Evolutionary conservation across 2,888 invertebrate genomes (phyloP), one percentile per base, ranked within the genome.

Genomic region (Dysmachus trigonus): DNA sequence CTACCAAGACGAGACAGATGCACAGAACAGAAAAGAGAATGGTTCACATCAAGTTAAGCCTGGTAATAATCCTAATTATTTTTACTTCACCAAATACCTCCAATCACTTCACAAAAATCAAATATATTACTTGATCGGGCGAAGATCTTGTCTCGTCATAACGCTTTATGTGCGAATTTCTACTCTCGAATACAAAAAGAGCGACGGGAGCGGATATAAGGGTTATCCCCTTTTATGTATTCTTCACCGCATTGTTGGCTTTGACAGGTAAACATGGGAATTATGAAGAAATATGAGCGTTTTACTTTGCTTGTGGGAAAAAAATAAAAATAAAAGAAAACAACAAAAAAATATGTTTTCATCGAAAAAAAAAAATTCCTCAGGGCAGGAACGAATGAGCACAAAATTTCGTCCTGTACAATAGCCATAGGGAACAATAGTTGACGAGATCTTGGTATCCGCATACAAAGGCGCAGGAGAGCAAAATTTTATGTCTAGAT

Each of bases 231-330:
- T 35, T 76, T n/a, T 31, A 73, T 76, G 76, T 76, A 76, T 41
- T 35, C 27, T 76, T 6, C 22, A 4, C 18, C 15, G 35, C 41
- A 76, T 76, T 76, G 76, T 76, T 33, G 76, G 27, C 38, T 76
- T 76, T 76, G 76, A 76, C 76, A 76, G 76, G 76, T 76, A 27
- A 76, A 76, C 38, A 76, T 38, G 27, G 76, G 76, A 76, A 76
- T 76, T 38, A 76, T 76, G 18, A 76, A 76, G 76, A 76, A 76
- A 76, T 76, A 76, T 76, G 76, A 76, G 38, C 76, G 35, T 76
- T 35, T 76, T 73, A n/a, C 33, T 31, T 22, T 76, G 76, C 18
- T 38, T 15, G 38, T 0, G 22, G 27, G 18, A 41, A 22, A n/a
- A 76, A 76, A 76, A 4, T 22, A 53, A 53, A 53, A 51, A 51